Percentiles rank a stretch among this genome's conserved stretches.
These are phyloP conservation scores for Sarcophaga variegata DNA, from an alignment of 2,888 invertebrate species.

Conservation along the genomic window DNA sequence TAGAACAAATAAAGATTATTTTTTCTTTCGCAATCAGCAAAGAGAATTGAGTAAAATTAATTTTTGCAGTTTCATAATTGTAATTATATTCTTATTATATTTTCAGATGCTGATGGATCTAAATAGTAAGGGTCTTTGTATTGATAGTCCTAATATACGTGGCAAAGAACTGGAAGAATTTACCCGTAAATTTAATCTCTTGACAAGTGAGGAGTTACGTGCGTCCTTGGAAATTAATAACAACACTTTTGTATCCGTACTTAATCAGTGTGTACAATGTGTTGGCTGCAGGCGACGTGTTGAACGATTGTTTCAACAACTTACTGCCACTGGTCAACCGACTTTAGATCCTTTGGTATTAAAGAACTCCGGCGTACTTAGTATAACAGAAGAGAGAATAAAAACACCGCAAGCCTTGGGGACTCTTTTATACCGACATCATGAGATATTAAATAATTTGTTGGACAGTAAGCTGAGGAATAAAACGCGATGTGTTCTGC, in stretches of 20 bases:
- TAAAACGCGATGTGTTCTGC: conserved; percentile 93
- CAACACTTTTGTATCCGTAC: conserved; percentile 90
- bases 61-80: neutral
- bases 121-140: conserved; percentile 91
- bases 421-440: conserved; percentile 93
- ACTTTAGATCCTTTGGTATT: conserved; percentile 94
- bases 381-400: conserved; percentile 90
- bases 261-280: conserved; percentile 96
- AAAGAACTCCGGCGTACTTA: conserved; percentile 88
- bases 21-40: too few relatives aligned
- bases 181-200: conserved; percentile 89
- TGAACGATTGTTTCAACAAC: conserved; percentile 92
- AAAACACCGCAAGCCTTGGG: conserved; percentile 91
- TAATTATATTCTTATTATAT: conserved; percentile 12
- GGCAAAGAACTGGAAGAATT: conserved; percentile 94
- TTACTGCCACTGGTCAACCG: conserved; percentile 92
- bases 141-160: conserved; percentile 90
- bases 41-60: too few relatives aligned
- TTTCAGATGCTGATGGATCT: conserved; percentile 96
- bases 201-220: conserved; percentile 90
- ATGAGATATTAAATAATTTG: conserved; percentile 89
- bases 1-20: too few relatives aligned
- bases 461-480: conserved; percentile 93
- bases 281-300: conserved; percentile 96
- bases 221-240: conserved; percentile 91